Evolutionary conservation across 2,113 vertebrate genomes (phyloP).

Genomic region (Xyliphius kryptos): DNA sequence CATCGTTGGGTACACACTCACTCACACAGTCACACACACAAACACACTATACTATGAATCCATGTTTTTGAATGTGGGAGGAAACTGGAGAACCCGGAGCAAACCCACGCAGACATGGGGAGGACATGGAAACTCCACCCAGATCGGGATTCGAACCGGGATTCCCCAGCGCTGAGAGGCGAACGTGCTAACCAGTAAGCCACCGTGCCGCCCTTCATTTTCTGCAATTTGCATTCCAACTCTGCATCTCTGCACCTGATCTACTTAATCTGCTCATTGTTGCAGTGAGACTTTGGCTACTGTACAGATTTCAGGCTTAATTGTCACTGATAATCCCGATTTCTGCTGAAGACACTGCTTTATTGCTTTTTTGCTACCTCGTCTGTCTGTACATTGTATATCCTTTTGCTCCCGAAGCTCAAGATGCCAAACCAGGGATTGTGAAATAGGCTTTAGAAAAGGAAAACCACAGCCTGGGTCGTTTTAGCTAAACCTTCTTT

Average conservation of each 20-base stretch:
- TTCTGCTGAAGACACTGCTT: not conserved
- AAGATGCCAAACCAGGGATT: not conserved
- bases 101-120: too few relatives aligned
- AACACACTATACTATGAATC: too few relatives aligned
- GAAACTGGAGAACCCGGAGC: too few relatives aligned
- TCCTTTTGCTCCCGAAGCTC: conserved; percentile 6
- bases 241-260: conserved; percentile 4
- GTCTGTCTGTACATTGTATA: not conserved
- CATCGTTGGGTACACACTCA: too few relatives aligned
- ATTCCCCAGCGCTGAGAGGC: too few relatives aligned
- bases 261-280: conserved; percentile 20
- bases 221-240: too few relatives aligned
- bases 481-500: not conserved
- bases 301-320: conserved; percentile 2
- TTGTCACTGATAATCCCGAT: conserved; percentile 10
- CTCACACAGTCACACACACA: too few relatives aligned
- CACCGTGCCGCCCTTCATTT: too few relatives aligned
- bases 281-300: conserved; percentile 14
- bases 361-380: not conserved
- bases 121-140: too few relatives aligned
- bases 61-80: too few relatives aligned
- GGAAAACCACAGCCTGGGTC: not conserved
- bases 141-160: too few relatives aligned
- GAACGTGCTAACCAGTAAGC: too few relatives aligned
- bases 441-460: not conserved